Base-by-base conservation (phyloP, 2,888 invertebrate genomes). In the Archips xylosteana region DNA sequence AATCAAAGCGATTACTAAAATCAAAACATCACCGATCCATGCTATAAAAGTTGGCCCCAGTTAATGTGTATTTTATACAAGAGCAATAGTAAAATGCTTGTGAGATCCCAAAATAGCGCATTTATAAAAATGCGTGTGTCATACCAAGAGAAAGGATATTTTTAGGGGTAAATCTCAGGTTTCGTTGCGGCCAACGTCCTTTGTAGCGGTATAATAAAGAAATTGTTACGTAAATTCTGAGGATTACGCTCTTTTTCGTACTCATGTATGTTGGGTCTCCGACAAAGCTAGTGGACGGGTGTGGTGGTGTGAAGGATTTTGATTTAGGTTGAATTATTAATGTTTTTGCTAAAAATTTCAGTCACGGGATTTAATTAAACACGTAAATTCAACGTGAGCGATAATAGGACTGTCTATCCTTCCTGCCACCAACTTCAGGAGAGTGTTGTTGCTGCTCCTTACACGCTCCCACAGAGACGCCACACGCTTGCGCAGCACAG, bases 121-220 rank as follows among this genome's bases (percentile, higher is more conserved):
- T 85, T 86, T 87, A 91, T 90, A 89, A 90, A 90, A 92, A 92
- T 90, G 89, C 88, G 87, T 87, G 88, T 89, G 88, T 87, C 84
- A 87, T 87, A 75, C 73, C 77, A 77, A 81, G 77, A 81, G 68
- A 81, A 87, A 87, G 88, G 89, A 88, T 80, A 86, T 84, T 85
- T 81, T 88, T 87, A 80, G 84, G 85, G 85, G 83, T 86, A 90
- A 91, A 91, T 87, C 91, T 87, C 83, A 84, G 84, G 88, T 89
- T 90, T 91, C 89, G 89, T 90, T 85, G 86, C 75, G 81, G 78
- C 75, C 74, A 76, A 82, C 82, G 81, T 83, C 83, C 87, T 89
- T 88, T 88, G 86, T 82, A 79, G 49, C 76, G 76, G 80, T 78
- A 83, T 85, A 84, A 89, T 89, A 89, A 87, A 85, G 85, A 87